A percentile compares a stretch with the other conserved stretches of the same genome.
phyloP scores from a whole-genome alignment of 2,797 vertebrate genomes.

The Gobio occitaniae region DNA sequence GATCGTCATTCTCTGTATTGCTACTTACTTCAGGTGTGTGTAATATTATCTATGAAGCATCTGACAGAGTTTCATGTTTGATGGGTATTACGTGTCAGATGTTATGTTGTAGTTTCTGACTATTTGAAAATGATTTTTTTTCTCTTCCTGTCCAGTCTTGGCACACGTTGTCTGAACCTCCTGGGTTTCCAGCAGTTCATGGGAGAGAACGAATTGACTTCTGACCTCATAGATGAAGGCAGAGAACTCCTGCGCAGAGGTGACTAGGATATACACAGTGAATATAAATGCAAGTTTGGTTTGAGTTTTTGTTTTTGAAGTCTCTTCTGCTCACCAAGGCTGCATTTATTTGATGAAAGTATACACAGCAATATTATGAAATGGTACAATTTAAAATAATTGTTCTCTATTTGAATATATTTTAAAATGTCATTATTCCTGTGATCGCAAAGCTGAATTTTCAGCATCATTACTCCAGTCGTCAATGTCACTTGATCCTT shows the following conservation, averaged over 20 bases:
- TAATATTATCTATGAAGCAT: neutral
- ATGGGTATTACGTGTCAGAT: neutral
- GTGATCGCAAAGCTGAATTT: no score
- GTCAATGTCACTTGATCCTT: neutral
- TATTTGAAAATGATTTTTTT: neutral
- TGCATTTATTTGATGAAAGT: neutral
- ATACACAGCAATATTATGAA: neutral
- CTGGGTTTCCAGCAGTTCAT: constrained; percentile 98
- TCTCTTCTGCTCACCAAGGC: neutral
- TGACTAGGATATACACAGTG: constrained; percentile 60
- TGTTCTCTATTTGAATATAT: neutral
- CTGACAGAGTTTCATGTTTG: neutral
- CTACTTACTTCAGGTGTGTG: constrained; percentile 95
- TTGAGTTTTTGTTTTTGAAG: neutral
- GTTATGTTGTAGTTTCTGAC: neutral
- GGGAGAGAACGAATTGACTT: constrained; percentile 96
- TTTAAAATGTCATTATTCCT: neutral
- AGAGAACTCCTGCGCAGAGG: constrained; percentile 94
- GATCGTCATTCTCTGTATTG: constrained; percentile 95
- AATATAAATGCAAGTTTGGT: neutral
- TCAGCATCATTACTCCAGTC: neutral
- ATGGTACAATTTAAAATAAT: neutral
- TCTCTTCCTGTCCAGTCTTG: constrained; percentile 80
- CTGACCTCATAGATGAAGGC: constrained; percentile 96
- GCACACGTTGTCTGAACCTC: constrained; percentile 95